Percentiles rank a stretch among this genome's conserved stretches.
Conservation (phyloP, 2,888 invertebrate species). For the Catocala sponsa region DNA sequence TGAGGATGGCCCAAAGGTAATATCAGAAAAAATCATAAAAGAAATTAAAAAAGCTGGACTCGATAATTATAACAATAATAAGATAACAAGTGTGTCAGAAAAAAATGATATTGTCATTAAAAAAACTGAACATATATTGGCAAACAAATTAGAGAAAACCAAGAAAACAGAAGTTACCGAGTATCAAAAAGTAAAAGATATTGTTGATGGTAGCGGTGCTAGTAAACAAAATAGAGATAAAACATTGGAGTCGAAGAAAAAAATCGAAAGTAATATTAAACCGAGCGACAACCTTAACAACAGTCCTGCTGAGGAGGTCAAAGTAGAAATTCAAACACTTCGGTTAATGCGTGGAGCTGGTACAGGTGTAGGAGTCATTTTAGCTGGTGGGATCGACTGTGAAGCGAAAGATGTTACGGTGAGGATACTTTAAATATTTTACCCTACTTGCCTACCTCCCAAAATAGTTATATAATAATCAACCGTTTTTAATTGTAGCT, state of each 20-base stretch:
- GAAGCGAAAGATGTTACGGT: slow-evolving; percentile 97
- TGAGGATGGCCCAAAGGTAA: slow-evolving; percentile 71
- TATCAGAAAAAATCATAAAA: slow-evolving; percentile 74
- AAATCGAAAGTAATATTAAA: slow-evolving; percentile 44
- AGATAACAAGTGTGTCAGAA: slow-evolving; percentile 46
- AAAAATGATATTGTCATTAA: slow-evolving; percentile 54
- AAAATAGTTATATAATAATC: no score
- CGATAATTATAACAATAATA: slow-evolving; percentile 64
- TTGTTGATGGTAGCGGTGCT: slow-evolving; percentile 26
- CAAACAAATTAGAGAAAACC: slow-evolving; percentile 55
- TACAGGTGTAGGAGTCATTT: slow-evolving; percentile 94
- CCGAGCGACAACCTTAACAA: slow-evolving; percentile 55
- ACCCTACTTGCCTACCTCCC: not conserved
- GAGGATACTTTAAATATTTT: slow-evolving; percentile 57
- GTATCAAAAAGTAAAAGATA: slow-evolving; percentile 46
- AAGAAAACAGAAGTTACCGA: slow-evolving; percentile 50
- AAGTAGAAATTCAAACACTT: slow-evolving; percentile 67
- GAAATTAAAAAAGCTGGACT: slow-evolving; percentile 75
- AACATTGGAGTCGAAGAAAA: slow-evolving; percentile 39
- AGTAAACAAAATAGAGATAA: slow-evolving; percentile 48
- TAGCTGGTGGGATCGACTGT: slow-evolving; percentile 96
- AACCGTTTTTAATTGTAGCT: no score
- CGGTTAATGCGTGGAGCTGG: slow-evolving; percentile 76
- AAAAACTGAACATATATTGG: slow-evolving; percentile 46
- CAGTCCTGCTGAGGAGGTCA: slow-evolving; percentile 53